Evolutionary conservation across 1,140 invertebrate genomes (phyloP).

Genomic region (Nasonia giraulti): DNA sequence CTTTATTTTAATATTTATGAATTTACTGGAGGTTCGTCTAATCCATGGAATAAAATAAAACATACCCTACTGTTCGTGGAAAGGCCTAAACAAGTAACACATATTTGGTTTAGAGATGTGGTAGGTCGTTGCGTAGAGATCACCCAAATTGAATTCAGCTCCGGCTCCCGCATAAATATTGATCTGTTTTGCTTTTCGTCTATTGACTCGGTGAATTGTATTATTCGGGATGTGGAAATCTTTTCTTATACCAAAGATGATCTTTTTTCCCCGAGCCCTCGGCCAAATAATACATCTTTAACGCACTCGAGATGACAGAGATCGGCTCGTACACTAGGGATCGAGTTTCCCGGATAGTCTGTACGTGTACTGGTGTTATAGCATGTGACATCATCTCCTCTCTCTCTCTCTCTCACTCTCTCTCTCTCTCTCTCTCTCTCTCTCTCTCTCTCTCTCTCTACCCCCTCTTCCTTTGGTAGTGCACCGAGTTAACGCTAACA

Average conservation of each 20-base stretch:
- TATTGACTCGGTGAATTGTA: neutral
- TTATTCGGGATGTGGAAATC: neutral
- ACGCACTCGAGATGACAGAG: neutral
- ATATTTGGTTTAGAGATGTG: too few species aligned
- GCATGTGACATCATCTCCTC: neutral
- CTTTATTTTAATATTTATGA: too few species aligned
- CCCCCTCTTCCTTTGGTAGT: constrained; percentile 5
- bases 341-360: neutral
- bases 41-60: too few species aligned
- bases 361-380: constrained; percentile 5
- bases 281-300: constrained; percentile 20
- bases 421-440: neutral
- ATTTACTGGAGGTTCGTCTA: too few species aligned
- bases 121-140: too few species aligned
- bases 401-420: neutral
- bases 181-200: neutral
- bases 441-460: neutral
- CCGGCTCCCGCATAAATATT: too few species aligned
- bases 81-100: too few species aligned
- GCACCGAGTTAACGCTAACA: constrained; percentile 59
- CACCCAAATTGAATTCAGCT: too few species aligned
- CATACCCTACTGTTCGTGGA: too few species aligned
- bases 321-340: neutral
- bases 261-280: neutral
- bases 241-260: neutral